phyloP scores from a whole-genome alignment of 2,113 vertebrate genomes.

The Sinocyclocheilus grahami region DNA sequence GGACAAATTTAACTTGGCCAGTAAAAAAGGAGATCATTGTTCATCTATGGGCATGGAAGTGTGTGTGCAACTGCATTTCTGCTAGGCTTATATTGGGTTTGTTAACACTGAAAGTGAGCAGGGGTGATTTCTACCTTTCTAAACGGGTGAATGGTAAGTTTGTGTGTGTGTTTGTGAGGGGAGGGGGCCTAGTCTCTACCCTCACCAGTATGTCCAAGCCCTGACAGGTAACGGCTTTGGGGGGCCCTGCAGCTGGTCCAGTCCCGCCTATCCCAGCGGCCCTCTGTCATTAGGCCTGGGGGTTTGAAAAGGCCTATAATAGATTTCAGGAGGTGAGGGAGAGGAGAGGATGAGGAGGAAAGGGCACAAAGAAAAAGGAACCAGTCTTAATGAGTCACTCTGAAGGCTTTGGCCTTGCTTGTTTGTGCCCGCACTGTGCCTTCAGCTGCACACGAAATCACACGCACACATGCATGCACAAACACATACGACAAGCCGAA shows the following conservation, averaged over 20 bases:
- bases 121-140: not conserved
- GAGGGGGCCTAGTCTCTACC: constrained; percentile 51
- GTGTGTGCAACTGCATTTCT: not conserved
- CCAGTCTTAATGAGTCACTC: constrained; percentile 52
- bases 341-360: constrained; percentile 49
- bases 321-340: constrained; percentile 53
- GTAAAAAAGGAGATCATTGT: not conserved
- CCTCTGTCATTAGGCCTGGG: constrained; percentile 57
- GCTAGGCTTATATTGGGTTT: not conserved
- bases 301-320: constrained; percentile 64
- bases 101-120: not conserved
- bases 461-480: constrained; percentile 30
- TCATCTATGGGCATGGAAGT: not conserved
- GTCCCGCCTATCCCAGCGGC: constrained; percentile 66
- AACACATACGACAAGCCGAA: constrained; percentile 14
- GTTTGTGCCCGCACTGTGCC: constrained; percentile 23
- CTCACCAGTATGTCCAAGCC: constrained; percentile 64
- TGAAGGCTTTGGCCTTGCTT: constrained; percentile 33
- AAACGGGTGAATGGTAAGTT: constrained; percentile 2
- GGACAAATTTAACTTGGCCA: constrained; percentile 1
- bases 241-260: constrained; percentile 66
- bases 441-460: constrained; percentile 29
- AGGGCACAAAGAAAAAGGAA: constrained; percentile 57
- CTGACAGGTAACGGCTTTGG: constrained; percentile 62
- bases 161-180: not conserved